Percentiles rank a stretch among this genome's conserved stretches.
Evolutionary conservation across 1,140 invertebrate genomes (phyloP).

Genomic region (Lithobius niger): DNA sequence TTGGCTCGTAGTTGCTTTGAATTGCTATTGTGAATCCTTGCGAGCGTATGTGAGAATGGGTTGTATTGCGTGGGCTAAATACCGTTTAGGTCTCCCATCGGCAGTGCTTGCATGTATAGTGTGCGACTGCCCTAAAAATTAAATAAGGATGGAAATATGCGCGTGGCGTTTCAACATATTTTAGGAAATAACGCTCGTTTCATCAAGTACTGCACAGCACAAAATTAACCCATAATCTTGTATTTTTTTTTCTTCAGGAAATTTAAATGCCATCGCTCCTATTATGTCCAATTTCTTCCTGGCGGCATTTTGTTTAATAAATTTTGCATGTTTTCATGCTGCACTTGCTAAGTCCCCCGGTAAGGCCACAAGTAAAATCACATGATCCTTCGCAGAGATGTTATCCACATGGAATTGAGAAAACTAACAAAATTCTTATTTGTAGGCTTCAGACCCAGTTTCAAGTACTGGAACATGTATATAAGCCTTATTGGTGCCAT

Average conservation of each 20-base stretch:
- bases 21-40: too few relatives aligned
- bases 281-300: constrained; percentile 94
- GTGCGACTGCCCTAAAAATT: too few relatives aligned
- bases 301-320: constrained; percentile 88
- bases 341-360: constrained; percentile 51
- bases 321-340: constrained; percentile 91
- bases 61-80: too few relatives aligned
- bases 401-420: neutral
- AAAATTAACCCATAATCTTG: neutral
- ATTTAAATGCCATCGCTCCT: constrained; percentile 69
- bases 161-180: too few relatives aligned
- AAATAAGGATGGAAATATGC: too few relatives aligned
- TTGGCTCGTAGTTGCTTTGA: too few relatives aligned
- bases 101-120: too few relatives aligned
- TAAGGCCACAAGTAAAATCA: constrained; percentile 12
- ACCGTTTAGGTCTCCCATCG: too few relatives aligned
- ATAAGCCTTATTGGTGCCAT: constrained; percentile 75
- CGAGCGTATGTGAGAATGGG: too few relatives aligned
- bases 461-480: constrained; percentile 91
- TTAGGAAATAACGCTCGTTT: too few relatives aligned
- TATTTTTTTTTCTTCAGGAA: constrained; percentile 8
- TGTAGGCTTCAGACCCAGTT: constrained; percentile 17
- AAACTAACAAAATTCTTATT: constrained; percentile 5
- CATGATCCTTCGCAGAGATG: constrained; percentile 1
- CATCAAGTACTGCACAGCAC: too few relatives aligned